phyloP scores from a whole-genome alignment of 2,888 invertebrate species.

The Pyrrhosoma nymphula region DNA sequence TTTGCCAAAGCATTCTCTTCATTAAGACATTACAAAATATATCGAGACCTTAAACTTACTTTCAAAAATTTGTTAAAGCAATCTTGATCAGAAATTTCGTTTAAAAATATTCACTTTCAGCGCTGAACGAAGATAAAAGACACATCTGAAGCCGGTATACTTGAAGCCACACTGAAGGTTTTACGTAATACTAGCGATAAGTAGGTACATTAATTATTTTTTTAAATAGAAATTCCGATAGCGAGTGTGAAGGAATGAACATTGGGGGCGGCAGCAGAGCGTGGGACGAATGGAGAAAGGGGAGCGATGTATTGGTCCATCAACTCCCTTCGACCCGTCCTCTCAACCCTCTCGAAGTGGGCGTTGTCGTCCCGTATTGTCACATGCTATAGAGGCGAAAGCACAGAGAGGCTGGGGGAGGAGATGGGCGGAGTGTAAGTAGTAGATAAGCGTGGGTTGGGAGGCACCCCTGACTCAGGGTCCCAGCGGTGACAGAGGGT shows the following conservation, averaged over 20 bases:
- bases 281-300: not conserved
- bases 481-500: not conserved
- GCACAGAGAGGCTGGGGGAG: not conserved
- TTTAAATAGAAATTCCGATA: not conserved
- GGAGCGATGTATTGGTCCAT: conserved; percentile 24
- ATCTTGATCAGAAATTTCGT: no score
- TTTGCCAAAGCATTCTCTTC: no score
- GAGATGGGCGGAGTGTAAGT: no score
- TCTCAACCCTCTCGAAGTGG: not conserved
- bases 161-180: no score
- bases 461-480: not conserved
- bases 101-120: no score
- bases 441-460: not conserved
- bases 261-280: not conserved
- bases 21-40: no score
- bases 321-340: not conserved
- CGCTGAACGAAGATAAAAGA: no score
- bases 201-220: no score
- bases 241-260: not conserved
- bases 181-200: no score
- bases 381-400: not conserved
- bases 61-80: no score
- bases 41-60: no score
- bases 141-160: no score
- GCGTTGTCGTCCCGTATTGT: not conserved